Conservation (phyloP, 2,888 invertebrate species). For the Yponomeuta malinellus region DNA sequence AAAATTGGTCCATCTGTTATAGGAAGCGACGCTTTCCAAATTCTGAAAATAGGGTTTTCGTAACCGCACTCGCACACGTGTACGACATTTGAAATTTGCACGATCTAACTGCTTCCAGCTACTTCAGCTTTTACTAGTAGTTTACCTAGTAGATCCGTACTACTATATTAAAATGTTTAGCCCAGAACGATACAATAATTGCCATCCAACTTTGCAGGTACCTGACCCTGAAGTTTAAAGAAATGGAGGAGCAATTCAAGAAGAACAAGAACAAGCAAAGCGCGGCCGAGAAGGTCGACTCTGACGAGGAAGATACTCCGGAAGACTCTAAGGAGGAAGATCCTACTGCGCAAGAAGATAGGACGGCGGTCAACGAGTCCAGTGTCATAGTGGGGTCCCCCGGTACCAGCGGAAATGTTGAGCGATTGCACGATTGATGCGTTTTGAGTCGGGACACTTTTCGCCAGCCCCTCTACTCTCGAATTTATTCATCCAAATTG, state of each 20-base stretch:
- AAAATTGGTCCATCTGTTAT: neutral
- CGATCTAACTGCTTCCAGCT: too few relatives aligned
- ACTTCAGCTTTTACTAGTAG: too few relatives aligned
- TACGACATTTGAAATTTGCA: too few relatives aligned
- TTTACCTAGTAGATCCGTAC: too few relatives aligned
- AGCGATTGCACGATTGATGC: slow-evolving; percentile 45
- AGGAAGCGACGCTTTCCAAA: too few relatives aligned
- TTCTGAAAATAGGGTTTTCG: too few relatives aligned
- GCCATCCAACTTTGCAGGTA: slow-evolving; percentile 72
- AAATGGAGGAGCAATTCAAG: slow-evolving; percentile 88
- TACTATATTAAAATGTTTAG: too few relatives aligned
- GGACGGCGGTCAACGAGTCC: slow-evolving; percentile 41
- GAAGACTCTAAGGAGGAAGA: slow-evolving; percentile 21
- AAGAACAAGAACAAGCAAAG: slow-evolving; percentile 77
- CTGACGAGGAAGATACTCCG: slow-evolving; percentile 34
- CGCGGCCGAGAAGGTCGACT: slow-evolving; percentile 39
- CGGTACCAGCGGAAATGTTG: slow-evolving; percentile 60
- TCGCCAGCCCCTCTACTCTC: neutral
- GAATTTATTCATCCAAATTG: neutral
- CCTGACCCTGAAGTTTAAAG: slow-evolving; percentile 87
- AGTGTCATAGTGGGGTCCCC: slow-evolving; percentile 56
- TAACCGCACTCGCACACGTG: too few relatives aligned
- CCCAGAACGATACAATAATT: neutral
- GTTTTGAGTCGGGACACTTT: neutral
- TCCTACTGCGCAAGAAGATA: slow-evolving; percentile 25